Percentiles rank a stretch among this genome's conserved stretches.
Conservation (phyloP, 2,888 invertebrate genomes). For the Notodonta dromedarius region DNA sequence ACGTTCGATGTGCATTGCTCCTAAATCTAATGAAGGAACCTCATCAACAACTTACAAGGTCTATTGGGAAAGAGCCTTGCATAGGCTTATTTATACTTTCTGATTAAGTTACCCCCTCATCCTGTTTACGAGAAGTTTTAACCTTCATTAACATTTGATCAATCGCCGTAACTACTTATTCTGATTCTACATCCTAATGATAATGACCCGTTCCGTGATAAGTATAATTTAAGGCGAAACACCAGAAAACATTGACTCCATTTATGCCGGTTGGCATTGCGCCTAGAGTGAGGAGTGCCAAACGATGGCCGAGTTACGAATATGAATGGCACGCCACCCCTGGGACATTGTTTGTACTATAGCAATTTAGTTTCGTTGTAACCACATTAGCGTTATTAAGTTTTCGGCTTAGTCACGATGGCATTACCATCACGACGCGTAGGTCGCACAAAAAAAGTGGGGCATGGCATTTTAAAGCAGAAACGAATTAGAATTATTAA, state of each 20-base stretch:
- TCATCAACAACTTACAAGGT: too few species aligned
- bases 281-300: slow-evolving; percentile 57
- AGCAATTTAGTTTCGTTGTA: slow-evolving; percentile 17
- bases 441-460: too few species aligned
- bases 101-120: too few species aligned
- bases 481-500: background rate
- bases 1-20: too few species aligned
- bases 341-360: slow-evolving; percentile 31
- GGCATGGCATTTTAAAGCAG: background rate
- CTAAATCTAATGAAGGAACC: too few species aligned
- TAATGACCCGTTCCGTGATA: slow-evolving; percentile 45
- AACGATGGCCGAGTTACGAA: slow-evolving; percentile 41
- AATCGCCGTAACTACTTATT: background rate
- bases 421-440: background rate
- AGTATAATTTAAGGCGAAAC: slow-evolving; percentile 40
- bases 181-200: slow-evolving; percentile 13
- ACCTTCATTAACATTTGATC: background rate
- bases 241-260: slow-evolving; percentile 34
- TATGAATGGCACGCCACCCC: slow-evolving; percentile 40
- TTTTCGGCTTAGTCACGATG: slow-evolving; percentile 3
- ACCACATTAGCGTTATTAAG: slow-evolving; percentile 5
- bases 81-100: too few species aligned
- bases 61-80: too few species aligned
- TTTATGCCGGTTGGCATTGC: slow-evolving; percentile 42
- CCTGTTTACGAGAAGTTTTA: too few species aligned